Percentiles rank a stretch among this genome's conserved stretches.
These are phyloP conservation scores for Drosophila differens DNA, from an alignment of 2,888 invertebrate species.

Conservation along the genomic window DNA sequence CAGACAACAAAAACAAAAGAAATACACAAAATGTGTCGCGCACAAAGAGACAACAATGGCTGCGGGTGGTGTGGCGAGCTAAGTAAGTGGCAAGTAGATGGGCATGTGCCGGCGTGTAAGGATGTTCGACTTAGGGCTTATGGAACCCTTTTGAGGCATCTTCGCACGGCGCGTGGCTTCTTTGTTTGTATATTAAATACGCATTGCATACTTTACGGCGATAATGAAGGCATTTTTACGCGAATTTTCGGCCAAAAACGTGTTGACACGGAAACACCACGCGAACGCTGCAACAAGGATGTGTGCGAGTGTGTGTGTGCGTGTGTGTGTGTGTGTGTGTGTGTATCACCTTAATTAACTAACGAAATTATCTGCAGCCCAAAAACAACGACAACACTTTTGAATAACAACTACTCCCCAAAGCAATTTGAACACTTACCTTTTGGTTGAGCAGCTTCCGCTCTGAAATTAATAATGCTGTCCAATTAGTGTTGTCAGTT, in stretches of 20 bases:
- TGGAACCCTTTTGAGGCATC: slow-evolving; percentile 47
- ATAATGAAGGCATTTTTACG: slow-evolving; percentile 73
- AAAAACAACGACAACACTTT: background rate
- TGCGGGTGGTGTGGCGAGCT: slow-evolving; percentile 17
- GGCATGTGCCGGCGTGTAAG: background rate
- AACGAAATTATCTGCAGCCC: background rate
- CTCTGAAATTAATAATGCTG: background rate
- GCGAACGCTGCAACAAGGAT: background rate
- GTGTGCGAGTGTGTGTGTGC: background rate
- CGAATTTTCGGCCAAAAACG: slow-evolving; percentile 9
- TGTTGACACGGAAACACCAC: background rate
- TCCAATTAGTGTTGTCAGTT: background rate
- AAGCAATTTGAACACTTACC: background rate
- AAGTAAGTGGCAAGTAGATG: background rate
- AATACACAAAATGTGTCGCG: slow-evolving; percentile 35
- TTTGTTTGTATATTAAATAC: slow-evolving; percentile 68
- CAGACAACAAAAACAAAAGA: slow-evolving; percentile 22
- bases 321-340: background rate
- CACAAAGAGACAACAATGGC: slow-evolving; percentile 16
- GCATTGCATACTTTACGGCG: slow-evolving; percentile 68
- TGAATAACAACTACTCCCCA: background rate
- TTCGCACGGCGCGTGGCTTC: slow-evolving; percentile 48
- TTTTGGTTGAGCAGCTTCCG: background rate
- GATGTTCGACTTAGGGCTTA: slow-evolving; percentile 6
- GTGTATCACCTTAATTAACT: slow-evolving; percentile 33